A percentile compares a stretch with the other conserved stretches of the same genome.
phyloP scores from a whole-genome alignment of 2,113 vertebrate genomes.

The Sakesphorus luctuosus region DNA sequence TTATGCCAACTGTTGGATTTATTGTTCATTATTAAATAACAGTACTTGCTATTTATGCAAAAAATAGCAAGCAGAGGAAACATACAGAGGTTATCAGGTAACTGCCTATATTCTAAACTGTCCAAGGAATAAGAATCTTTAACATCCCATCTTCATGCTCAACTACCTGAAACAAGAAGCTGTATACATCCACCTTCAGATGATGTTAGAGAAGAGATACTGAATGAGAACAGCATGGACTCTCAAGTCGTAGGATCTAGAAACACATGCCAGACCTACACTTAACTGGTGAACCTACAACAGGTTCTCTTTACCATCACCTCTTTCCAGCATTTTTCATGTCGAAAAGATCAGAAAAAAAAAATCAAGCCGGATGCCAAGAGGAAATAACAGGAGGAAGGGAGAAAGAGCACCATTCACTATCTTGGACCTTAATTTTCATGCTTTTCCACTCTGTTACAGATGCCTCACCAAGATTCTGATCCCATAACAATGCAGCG shows the following conservation, averaged over 20 bases:
- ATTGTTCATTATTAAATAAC: not conserved
- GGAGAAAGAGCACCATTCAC: not conserved
- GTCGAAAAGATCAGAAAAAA: not conserved
- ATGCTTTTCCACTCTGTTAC: not conserved
- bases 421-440: not conserved
- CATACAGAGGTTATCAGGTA: not conserved
- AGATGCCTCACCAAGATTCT: fast-evolving
- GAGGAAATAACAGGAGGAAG: not conserved
- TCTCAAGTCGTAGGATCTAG: not conserved
- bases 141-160: not conserved
- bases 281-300: not conserved
- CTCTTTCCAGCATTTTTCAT: not conserved
- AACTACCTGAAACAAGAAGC: not conserved
- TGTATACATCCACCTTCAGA: not conserved
- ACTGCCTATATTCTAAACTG: not conserved
- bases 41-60: not conserved
- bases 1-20: not conserved
- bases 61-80: not conserved
- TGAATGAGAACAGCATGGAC: not conserved
- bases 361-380: not conserved
- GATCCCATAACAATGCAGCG: not conserved
- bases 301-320: not conserved
- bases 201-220: not conserved
- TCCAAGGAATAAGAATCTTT: not conserved
- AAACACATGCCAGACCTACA: not conserved